These are phyloP conservation scores for Aplysia californica DNA, from an alignment of 1,140 invertebrate genomes.

Conservation along the genomic window DNA sequence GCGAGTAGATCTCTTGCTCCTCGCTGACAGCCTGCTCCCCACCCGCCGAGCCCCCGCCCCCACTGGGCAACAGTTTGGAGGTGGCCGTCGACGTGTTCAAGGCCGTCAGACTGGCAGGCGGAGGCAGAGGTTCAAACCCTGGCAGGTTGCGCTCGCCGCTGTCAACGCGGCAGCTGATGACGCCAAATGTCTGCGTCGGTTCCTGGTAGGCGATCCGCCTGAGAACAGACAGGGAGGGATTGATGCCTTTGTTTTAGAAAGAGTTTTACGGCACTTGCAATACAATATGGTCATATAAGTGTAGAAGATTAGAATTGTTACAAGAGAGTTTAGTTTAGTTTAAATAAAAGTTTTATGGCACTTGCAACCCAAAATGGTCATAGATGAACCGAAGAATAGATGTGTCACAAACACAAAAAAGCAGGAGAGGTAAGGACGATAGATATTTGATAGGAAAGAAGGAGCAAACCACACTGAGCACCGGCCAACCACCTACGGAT, in stretches of 20 bases:
- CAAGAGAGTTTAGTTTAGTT: too few species aligned
- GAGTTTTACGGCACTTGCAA: too few species aligned
- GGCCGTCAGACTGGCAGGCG: slow-evolving; percentile 24
- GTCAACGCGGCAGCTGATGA: slow-evolving; percentile 90
- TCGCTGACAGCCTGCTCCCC: slow-evolving; percentile 66
- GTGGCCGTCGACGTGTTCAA: slow-evolving; percentile 19
- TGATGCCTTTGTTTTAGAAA: too few species aligned
- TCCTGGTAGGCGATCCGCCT: slow-evolving; percentile 94
- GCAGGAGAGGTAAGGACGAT: background rate
- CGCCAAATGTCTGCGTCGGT: slow-evolving; percentile 91
- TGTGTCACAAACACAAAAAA: background rate
- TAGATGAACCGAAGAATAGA: slow-evolving; percentile 23
- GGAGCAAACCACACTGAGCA: too few species aligned
- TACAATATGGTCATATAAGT: too few species aligned
- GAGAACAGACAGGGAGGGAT: too few species aligned
- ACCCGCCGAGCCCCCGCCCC: background rate
- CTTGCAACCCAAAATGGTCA: too few species aligned
- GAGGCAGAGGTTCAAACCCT: slow-evolving; percentile 16
- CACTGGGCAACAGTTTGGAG: slow-evolving; percentile 11
- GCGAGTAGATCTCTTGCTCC: slow-evolving; percentile 92
- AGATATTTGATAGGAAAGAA: too few species aligned
- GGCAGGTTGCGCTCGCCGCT: slow-evolving; percentile 47
- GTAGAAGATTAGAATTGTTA: too few species aligned
- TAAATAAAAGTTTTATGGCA: too few species aligned
- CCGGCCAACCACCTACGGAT: too few species aligned